Conservation (phyloP, 2,113 vertebrate genomes). For the Pollachius pollachius region DNA sequence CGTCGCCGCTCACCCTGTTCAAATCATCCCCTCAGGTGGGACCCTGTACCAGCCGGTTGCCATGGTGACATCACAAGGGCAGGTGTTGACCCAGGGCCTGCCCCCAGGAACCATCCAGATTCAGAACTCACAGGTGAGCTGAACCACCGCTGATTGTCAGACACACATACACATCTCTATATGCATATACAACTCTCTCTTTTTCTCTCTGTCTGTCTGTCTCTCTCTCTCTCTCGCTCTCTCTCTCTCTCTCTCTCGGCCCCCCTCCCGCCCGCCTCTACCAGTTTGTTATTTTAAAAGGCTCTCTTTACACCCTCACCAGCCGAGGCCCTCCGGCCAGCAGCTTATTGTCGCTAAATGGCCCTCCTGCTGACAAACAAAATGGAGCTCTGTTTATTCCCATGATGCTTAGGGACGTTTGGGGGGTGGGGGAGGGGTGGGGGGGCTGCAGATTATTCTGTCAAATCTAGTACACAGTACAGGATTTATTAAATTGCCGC, state of each 20-base stretch:
- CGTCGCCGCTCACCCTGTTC: conserved; percentile 47
- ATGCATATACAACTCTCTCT: neutral
- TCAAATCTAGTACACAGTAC: conserved; percentile 10
- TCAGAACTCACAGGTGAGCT: conserved; percentile 92
- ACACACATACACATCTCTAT: neutral
- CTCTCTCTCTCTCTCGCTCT: neutral
- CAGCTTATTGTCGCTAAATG: conserved; percentile 36
- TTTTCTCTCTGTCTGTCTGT: neutral
- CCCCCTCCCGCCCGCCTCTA: conserved; percentile 14
- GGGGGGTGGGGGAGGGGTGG: neutral
- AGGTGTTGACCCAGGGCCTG: conserved; percentile 93
- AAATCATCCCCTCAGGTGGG: conserved; percentile 82
- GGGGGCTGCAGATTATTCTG: conserved; percentile 4
- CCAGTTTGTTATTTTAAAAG: conserved; percentile 43
- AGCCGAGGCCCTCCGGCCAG: conserved; percentile 4
- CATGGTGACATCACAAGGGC: conserved; percentile 98
- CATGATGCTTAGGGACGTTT: conserved; percentile 22
- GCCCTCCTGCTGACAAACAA: conserved; percentile 35
- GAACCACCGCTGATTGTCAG: conserved; percentile 8
- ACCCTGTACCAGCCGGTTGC: conserved; percentile 98
- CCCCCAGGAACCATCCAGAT: conserved; percentile 93
- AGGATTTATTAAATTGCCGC: neutral
- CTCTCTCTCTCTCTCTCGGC: neutral
- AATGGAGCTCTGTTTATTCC: conserved; percentile 46
- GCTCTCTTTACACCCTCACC: conserved; percentile 30